These are phyloP conservation scores for Dryas iulia DNA, from an alignment of 1,140 invertebrate genomes.

Conservation along the genomic window DNA sequence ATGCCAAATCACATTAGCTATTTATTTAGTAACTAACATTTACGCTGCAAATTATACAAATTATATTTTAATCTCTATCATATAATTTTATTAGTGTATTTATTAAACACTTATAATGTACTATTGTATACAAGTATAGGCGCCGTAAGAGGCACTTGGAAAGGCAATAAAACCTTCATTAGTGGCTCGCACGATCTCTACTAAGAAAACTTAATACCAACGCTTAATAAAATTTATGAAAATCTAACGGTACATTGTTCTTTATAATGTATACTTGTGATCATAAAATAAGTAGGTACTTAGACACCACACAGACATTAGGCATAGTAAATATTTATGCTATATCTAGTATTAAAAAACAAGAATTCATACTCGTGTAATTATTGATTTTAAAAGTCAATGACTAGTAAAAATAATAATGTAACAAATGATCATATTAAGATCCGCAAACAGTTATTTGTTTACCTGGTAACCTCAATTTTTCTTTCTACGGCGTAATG, in stretches of 20 bases:
- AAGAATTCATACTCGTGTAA: not conserved
- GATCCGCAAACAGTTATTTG: constrained; percentile 1
- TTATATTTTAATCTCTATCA: too few species aligned
- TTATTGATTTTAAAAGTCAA: not conserved
- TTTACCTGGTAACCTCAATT: constrained; percentile 8
- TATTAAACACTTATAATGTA: not conserved
- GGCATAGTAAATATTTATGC: not conserved
- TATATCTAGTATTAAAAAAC: not conserved
- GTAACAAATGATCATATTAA: not conserved
- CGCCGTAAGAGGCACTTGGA: not conserved
- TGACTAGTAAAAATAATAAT: not conserved
- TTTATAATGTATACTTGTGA: constrained; percentile 11
- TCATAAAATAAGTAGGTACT: constrained; percentile 7
- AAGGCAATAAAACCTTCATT: constrained; percentile 9
- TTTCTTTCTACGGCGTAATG: not conserved
- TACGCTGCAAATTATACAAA: too few species aligned
- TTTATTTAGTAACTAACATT: too few species aligned
- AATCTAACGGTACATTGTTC: constrained; percentile 17
- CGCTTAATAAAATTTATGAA: constrained; percentile 21
- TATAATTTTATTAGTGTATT: not conserved
- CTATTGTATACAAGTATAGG: not conserved
- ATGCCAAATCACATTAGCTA: not conserved
- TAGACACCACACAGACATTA: not conserved
- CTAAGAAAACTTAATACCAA: constrained; percentile 16
- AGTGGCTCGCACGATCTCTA: not conserved